Evolutionary conservation across 1,140 invertebrate species (phyloP), one percentile per base, ranked within the genome.

Genomic region (Achatina immaculata): DNA sequence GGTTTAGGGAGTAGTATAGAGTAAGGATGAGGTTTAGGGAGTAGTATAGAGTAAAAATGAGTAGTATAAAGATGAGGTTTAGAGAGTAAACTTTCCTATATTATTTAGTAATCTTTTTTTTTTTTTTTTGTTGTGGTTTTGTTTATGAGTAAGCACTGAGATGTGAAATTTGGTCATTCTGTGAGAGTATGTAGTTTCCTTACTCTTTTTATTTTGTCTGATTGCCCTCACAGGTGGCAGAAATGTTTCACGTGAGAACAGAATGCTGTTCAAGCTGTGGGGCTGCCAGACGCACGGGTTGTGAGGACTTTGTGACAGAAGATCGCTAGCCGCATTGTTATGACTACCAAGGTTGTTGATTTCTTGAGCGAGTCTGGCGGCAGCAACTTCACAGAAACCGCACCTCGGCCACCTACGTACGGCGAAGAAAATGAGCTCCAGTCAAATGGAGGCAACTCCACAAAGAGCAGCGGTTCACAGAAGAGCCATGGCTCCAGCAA

Each of bases 391-490:
- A 89, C 89, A 45, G 90, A 90, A 82, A 88, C 86, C 34, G 86
- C 88, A 55, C 88, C 88, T 19, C 85, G 90, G 21, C 90, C 90
- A 36, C 90, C 90, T 40, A 89, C 90, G 36, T 89, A 87, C 28
- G 90, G 90, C 34, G 89, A 91, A 81, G 90, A 91, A 81, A 91
- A 91, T 88, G 90, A 91, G 80, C 87, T 87, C 38, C 85, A 87
- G 62, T 88, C 86, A 19, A 89, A 88, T 86, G 87, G 87, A 42
- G 88, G 88, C 34, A 85, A 88, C 82, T 89, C 89, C 36, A 89
- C 87, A 36, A 82, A 84, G 48, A 89, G 87, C 77, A 88, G 86
- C 78, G 87, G 86, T 78, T 90, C 90, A 4, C 87, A 88, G 72
- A 88, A 86, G 81, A 89, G 86, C 69, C 85, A 87, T 80, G 79